Percentiles rank a stretch among this genome's conserved stretches.
Evolutionary conservation across 2,888 invertebrate genomes (phyloP).

Genomic region (Xestoiulus laeticollis): DNA sequence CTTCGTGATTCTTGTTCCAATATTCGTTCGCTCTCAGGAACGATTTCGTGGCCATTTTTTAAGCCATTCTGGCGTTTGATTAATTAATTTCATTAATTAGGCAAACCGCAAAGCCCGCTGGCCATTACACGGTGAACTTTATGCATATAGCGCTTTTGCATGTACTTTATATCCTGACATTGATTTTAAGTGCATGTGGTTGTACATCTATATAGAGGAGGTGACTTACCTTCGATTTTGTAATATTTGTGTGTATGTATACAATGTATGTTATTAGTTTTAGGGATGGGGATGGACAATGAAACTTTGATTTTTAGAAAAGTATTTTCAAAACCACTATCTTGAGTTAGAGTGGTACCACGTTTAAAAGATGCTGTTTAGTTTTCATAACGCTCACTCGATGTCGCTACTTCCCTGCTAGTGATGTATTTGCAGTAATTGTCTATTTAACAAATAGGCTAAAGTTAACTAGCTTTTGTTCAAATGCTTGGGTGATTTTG

Average conservation of each 20-base stretch:
- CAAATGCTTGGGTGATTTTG: no score
- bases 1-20: neutral
- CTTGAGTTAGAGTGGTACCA: no score
- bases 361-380: no score
- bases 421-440: no score
- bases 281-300: no score
- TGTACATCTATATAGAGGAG: neutral
- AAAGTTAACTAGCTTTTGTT: no score
- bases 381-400: neutral
- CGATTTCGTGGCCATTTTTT: constrained; percentile 4
- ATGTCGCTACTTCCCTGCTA: neutral
- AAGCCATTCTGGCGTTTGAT: neutral
- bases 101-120: neutral
- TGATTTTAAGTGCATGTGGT: neutral
- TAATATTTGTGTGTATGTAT: neutral
- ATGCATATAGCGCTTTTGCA: neutral
- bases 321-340: no score
- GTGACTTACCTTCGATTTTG: neutral
- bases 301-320: no score
- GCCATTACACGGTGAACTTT: neutral
- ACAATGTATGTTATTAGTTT: no score
- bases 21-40: neutral
- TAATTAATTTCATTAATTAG: constrained; percentile 1
- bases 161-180: neutral
- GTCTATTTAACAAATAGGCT: no score